Conservation (phyloP, 2,113 vertebrate species). For the Hypomesus transpacificus region DNA sequence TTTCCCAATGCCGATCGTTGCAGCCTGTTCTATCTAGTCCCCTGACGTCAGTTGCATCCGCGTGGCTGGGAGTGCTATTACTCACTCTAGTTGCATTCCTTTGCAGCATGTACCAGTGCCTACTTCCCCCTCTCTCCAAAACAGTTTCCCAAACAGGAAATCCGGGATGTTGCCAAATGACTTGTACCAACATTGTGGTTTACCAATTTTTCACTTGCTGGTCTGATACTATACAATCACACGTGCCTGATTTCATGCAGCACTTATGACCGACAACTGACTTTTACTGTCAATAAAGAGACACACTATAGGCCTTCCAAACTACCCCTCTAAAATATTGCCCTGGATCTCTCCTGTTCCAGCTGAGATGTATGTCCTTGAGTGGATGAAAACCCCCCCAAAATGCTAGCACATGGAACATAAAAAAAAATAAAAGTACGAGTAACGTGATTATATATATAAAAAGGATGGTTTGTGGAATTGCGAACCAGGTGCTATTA, state of each 20-base stretch:
- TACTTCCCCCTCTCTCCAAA: slow-evolving; percentile 39
- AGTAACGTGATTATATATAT: too few relatives aligned
- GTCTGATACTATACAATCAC: neutral
- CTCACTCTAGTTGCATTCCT: slow-evolving; percentile 69
- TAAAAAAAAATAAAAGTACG: too few relatives aligned
- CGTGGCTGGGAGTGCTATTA: slow-evolving; percentile 66
- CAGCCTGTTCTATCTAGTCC: slow-evolving; percentile 60
- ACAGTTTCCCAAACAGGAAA: too few relatives aligned
- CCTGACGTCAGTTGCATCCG: slow-evolving; percentile 64
- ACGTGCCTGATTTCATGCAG: neutral
- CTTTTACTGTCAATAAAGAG: too few relatives aligned
- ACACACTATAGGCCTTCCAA: too few relatives aligned
- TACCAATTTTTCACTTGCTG: neutral
- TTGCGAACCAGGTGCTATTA: too few relatives aligned
- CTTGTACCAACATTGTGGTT: neutral
- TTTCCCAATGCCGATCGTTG: slow-evolving; percentile 42
- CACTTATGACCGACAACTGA: neutral
- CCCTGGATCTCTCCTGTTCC: too few relatives aligned
- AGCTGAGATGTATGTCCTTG: too few relatives aligned
- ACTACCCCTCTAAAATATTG: too few relatives aligned
- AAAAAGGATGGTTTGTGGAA: too few relatives aligned
- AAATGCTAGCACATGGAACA: too few relatives aligned
- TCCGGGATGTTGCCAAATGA: neutral
- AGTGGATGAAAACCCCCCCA: too few relatives aligned
- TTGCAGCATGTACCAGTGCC: slow-evolving; percentile 48